A percentile compares a stretch with the other conserved stretches of the same genome.
These are phyloP conservation scores for Hyla sarda DNA, from an alignment of 2,113 vertebrate genomes.

Conservation along the genomic window DNA sequence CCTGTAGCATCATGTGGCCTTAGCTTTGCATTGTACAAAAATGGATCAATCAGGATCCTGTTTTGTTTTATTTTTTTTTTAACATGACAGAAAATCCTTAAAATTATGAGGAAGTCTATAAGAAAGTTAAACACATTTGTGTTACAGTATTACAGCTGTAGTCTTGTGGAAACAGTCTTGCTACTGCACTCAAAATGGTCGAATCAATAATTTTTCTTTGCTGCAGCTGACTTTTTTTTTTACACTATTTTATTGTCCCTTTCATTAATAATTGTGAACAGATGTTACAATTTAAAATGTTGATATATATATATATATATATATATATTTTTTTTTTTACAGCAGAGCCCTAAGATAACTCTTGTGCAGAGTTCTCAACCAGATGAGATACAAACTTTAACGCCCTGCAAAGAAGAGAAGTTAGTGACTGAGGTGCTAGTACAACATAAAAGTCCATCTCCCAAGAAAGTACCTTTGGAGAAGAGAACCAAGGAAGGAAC, in stretches of 20 bases:
- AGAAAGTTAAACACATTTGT: too few species aligned
- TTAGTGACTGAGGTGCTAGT: conserved; percentile 72
- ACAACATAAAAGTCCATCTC: conserved; percentile 72
- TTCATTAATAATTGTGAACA: background rate
- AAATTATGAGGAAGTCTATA: too few species aligned
- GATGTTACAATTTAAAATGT: too few species aligned
- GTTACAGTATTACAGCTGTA: too few species aligned
- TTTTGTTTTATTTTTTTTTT: too few species aligned
- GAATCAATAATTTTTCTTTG: background rate
- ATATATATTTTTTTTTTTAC: conserved; percentile 60
- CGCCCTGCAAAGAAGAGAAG: conserved; percentile 77
- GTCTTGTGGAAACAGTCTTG: too few species aligned
- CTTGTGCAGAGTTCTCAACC: conserved; percentile 71
- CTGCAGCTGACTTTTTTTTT: background rate
- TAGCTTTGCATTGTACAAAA: too few species aligned
- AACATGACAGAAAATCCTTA: too few species aligned
- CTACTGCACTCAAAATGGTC: background rate
- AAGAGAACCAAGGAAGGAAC: conserved; percentile 67
- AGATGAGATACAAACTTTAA: conserved; percentile 69
- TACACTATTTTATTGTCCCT: too few species aligned
- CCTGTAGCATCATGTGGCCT: too few species aligned
- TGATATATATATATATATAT: too few species aligned
- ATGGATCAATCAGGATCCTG: too few species aligned
- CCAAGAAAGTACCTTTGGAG: conserved; percentile 78
- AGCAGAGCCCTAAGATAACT: conserved; percentile 77